Evolutionary conservation across 2,888 invertebrate genomes (phyloP).

Genomic region (Tenthredo mesomela): DNA sequence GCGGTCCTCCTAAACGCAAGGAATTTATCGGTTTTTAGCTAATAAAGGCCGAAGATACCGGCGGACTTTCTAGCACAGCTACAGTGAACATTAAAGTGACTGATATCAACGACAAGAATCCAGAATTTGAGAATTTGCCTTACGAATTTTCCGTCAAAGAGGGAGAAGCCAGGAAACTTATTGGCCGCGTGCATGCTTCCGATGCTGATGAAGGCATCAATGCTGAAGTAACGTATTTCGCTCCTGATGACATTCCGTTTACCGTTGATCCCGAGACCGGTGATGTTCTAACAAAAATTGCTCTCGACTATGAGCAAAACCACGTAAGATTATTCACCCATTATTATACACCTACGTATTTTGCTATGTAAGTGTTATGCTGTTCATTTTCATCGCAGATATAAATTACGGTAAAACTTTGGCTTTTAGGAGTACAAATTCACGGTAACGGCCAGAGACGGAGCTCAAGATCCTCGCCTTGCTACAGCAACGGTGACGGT

Average conservation of each 20-base stretch:
- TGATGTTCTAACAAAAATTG: slow-evolving; percentile 86
- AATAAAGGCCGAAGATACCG: slow-evolving; percentile 92
- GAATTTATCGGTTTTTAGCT: slow-evolving; percentile 78
- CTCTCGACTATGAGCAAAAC: slow-evolving; percentile 91
- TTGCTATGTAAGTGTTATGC: background rate
- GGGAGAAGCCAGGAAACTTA: slow-evolving; percentile 79
- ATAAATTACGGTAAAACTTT: slow-evolving; percentile 56
- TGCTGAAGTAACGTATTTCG: slow-evolving; percentile 89
- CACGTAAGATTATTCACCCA: slow-evolving; percentile 80
- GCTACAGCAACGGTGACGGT: slow-evolving; percentile 94
- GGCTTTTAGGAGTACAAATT: slow-evolving; percentile 85
- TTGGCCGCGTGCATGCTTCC: slow-evolving; percentile 91
- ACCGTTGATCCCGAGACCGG: slow-evolving; percentile 89
- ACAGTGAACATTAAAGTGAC: slow-evolving; percentile 94
- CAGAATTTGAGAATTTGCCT: slow-evolving; percentile 90
- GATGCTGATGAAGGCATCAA: slow-evolving; percentile 93
- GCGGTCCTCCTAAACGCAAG: background rate
- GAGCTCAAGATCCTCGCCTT: slow-evolving; percentile 90
- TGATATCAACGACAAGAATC: slow-evolving; percentile 95
- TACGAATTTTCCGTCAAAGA: slow-evolving; percentile 92
- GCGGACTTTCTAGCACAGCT: slow-evolving; percentile 89
- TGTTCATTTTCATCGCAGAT: background rate
- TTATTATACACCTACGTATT: background rate
- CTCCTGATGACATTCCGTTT: slow-evolving; percentile 90
- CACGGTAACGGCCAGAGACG: slow-evolving; percentile 94